Evolutionary conservation across 2,797 vertebrate species (phyloP).

Genomic region (Sciurus carolinensis): DNA sequence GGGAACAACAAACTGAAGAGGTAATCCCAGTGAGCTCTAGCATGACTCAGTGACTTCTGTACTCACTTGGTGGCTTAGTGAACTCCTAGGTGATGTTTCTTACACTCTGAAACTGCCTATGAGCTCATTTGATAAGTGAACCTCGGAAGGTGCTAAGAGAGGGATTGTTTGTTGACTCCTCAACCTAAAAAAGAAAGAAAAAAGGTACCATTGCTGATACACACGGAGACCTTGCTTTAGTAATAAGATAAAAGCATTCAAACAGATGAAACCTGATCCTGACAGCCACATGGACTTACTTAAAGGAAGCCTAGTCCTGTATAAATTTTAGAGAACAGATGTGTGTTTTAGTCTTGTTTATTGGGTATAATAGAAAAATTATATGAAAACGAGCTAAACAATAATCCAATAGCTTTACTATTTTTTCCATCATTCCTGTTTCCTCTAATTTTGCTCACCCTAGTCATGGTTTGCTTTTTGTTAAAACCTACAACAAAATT

Average conservation of each 20-base stretch:
- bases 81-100: background rate
- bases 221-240: background rate
- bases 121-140: background rate
- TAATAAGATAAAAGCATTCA: background rate
- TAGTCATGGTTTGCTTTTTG: slow-evolving; percentile 9
- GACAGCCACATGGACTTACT: background rate
- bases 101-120: background rate
- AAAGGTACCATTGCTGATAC: background rate
- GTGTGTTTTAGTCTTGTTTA: background rate
- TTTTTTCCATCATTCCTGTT: background rate
- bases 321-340: background rate
- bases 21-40: background rate
- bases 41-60: background rate
- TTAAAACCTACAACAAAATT: background rate
- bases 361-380: background rate
- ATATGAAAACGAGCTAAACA: slow-evolving; percentile 27
- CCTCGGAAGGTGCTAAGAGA: background rate
- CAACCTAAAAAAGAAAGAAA: background rate
- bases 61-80: background rate
- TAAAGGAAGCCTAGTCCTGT: background rate
- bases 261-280: background rate
- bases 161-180: background rate
- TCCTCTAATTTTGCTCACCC: background rate
- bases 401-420: background rate
- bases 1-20: background rate